These are phyloP conservation scores for Hirtodrosophila trivittata DNA, from an alignment of 2,888 invertebrate genomes.

Conservation along the genomic window DNA sequence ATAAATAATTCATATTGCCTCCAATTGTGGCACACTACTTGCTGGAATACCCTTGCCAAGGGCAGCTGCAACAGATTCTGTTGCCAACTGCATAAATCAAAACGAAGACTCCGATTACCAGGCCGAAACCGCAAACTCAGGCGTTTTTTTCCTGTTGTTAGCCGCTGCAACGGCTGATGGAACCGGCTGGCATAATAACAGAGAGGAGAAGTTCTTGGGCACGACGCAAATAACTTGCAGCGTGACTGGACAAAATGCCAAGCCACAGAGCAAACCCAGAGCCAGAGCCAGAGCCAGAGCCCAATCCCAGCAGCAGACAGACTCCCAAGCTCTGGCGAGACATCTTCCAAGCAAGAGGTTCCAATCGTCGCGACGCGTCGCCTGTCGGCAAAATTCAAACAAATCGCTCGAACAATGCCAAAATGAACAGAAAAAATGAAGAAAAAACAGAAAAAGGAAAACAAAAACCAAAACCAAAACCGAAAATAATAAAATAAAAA, in stretches of 20 bases:
- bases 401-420: conserved; percentile 76
- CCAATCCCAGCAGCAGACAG: conserved; percentile 3
- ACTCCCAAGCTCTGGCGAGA: conserved; percentile 45
- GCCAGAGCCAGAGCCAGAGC: conserved; percentile 11
- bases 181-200: conserved; percentile 77
- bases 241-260: conserved; percentile 77
- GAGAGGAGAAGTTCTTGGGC: conserved; percentile 53
- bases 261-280: conserved; percentile 50
- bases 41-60: background rate
- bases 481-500: conserved; percentile 41
- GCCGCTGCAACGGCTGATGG: conserved; percentile 53
- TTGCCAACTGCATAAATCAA: conserved; percentile 70
- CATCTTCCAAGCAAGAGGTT: conserved; percentile 56
- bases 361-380: conserved; percentile 44
- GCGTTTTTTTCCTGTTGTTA: conserved; percentile 29
- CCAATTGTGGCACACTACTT: no score
- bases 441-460: conserved; percentile 30
- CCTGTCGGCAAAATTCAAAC: conserved; percentile 74
- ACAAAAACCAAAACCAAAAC: conserved; percentile 10
- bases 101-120: conserved; percentile 61
- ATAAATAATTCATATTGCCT: no score
- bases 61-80: conserved; percentile 50
- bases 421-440: conserved; percentile 35
- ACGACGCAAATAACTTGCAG: conserved; percentile 77
- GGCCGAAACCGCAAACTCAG: conserved; percentile 54